phyloP scores from a whole-genome alignment of 2,888 invertebrate species.

The Prenolepis imparis region DNA sequence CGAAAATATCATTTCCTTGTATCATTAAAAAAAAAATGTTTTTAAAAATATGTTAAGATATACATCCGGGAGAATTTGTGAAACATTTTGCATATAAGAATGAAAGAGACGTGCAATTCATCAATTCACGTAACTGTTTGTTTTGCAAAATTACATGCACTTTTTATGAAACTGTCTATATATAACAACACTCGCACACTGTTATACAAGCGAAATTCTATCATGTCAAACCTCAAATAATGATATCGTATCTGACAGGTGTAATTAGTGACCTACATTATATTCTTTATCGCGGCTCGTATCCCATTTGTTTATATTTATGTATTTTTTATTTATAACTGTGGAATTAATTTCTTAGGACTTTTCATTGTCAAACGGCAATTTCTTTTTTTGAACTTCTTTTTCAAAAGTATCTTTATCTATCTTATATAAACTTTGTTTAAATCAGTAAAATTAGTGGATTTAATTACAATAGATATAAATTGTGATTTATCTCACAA shows the following conservation, averaged over 20 bases:
- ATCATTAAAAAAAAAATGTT: not conserved
- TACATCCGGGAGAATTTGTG: not conserved
- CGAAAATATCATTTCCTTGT: not conserved
- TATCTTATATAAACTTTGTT: too few relatives aligned
- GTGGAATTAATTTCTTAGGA: not conserved
- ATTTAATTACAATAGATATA: not conserved
- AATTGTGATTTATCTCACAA: not conserved
- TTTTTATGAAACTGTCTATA: slow-evolving; percentile 29
- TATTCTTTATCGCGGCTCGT: not conserved
- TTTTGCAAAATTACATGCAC: slow-evolving; percentile 22
- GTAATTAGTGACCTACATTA: slow-evolving; percentile 27
- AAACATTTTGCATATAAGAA: not conserved
- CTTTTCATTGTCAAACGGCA: not conserved
- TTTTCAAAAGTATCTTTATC: not conserved
- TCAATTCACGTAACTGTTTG: slow-evolving; percentile 36
- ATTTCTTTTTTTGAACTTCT: not conserved
- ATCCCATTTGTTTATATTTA: not conserved
- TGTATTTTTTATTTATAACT: slow-evolving; percentile 1
- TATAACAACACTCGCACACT: slow-evolving; percentile 1
- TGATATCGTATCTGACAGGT: not conserved
- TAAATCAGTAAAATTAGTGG: not conserved
- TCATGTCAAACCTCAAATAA: slow-evolving; percentile 34
- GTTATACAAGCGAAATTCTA: slow-evolving; percentile 4
- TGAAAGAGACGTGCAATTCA: slow-evolving; percentile 31
- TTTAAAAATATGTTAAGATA: not conserved